Base-by-base conservation (phyloP, 2,888 invertebrate genomes). In the Perithous albicinctus region DNA sequence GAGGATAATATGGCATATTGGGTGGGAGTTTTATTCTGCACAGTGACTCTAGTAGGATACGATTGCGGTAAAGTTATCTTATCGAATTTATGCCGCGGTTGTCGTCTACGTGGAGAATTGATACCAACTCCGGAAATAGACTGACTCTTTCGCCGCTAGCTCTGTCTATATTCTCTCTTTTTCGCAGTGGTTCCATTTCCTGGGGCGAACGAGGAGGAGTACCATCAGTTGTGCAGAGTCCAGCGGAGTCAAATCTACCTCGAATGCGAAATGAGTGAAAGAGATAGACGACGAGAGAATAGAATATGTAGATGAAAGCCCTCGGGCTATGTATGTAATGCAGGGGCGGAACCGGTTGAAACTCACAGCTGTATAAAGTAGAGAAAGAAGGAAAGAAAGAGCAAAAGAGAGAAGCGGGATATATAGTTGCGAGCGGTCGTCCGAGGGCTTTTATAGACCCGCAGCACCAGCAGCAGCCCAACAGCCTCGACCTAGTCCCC, bases 401-500 rank as follows among this genome's bases (percentile, higher is more conserved):
- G 70, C 61, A 69, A 73, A 23, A 67, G 73, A 80, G 76, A 61
- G 72, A 61, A 23, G 51, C 8, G 51, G 23, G 51, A 51, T 72
- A 46, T 72, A 59, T 72, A 72, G 41, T 66, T 66, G 51, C 32
- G 74, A 64, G 43, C 43, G 66, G 70, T 78, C 26, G 75, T 72
- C 18, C 29, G 43, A 70, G 74, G 75, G 70, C 26, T 70, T 82
- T 75, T 78, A 70, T 82, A 75, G 66, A 79, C 66, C 67, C 70
- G 72, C 66, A 72, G 38, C 63, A 63, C 63, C 43, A 10, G 23
- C 54, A 69, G 54, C 41, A 70, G 69, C 75, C 82, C 63, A 81
- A 83, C 86, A 86, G 86, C 88, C 87, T 89, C 89, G 89, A 89
- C 88, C 89, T 87, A 89, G 89, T 89, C 88, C 86, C 86, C 82